Evolutionary conservation across 2,888 invertebrate genomes (phyloP), one percentile per base, ranked within the genome.

Genomic region (Helleia helle): DNA sequence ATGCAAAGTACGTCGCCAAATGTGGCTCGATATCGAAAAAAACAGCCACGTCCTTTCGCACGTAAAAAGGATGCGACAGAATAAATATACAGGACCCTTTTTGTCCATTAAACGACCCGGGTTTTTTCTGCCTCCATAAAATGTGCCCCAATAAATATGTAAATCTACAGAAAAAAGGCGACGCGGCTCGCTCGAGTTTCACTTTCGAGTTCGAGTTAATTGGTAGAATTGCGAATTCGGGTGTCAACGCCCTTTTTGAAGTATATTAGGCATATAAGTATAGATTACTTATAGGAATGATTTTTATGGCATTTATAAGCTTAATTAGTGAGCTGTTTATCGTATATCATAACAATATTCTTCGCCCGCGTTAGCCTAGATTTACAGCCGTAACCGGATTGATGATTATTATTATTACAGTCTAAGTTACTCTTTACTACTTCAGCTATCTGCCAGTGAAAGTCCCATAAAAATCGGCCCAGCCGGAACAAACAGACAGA

Each of bases 81-180:
- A 84, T 84, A 84, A 84, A 84, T 84, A 84, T 77, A 84, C 81
- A 74, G 73, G 71, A 81, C 81, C 83, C 84, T 84, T 84, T 84
- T 83, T 77, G 81, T 81, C 79, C 80, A 79, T 83, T 76, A 81
- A 83, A 84, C 74, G 68, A 66, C 71, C 74, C 65, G 62, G 66
- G 73, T 72, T 80, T 81, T 74, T 83, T 76, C 67, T 71, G 71
- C 73, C 65, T 58, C 73, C 79, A 80, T 84, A 84, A 84, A 84
- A 79, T 79, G 77, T 75, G 84, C 76, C 77, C 84, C 83, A 84
- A 84, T 84, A 84, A 84, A 84, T 84, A 84, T 84, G 84, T 83
- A 83, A 84, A 84, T 83, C 69, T 74, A 74, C 61, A 54, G 62
- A 70, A 74, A 76, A 73, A 74, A 71, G 22, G 62, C 62, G 55